Conservation (phyloP, 2,797 vertebrate species). For the Buphagus erythrorhynchus region DNA sequence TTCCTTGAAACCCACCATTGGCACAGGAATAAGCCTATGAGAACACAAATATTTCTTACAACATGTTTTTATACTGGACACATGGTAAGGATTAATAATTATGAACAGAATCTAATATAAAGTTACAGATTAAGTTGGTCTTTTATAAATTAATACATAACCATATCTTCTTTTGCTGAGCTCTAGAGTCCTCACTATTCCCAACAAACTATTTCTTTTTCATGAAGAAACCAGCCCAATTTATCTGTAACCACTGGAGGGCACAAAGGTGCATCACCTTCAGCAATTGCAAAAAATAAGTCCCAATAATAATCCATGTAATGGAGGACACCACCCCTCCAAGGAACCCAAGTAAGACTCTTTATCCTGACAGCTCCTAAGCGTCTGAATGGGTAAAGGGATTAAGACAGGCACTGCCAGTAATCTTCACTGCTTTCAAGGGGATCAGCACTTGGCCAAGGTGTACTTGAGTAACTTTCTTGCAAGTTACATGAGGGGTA, state of each 20-base stretch:
- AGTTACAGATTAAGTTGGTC: background rate
- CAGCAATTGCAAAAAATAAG: background rate
- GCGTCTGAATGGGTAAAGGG: background rate
- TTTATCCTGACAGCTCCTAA: background rate
- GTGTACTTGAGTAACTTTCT: background rate
- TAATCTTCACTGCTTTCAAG: background rate
- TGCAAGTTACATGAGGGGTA: background rate
- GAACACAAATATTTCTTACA: background rate
- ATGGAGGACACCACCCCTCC: background rate
- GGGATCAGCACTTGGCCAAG: background rate
- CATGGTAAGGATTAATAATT: background rate
- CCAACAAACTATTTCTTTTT: background rate
- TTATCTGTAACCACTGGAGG: background rate
- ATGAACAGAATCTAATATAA: background rate
- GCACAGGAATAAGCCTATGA: constrained; percentile 92
- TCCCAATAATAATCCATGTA: background rate
- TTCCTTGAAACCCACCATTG: constrained; percentile 98
- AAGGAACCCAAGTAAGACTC: background rate
- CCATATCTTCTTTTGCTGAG: background rate
- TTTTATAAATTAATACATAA: background rate
- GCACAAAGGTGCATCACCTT: background rate
- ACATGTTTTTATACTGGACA: background rate
- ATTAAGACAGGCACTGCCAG: background rate
- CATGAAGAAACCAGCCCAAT: background rate
- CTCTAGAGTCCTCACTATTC: background rate